Percentiles rank a stretch among this genome's conserved stretches.
These are phyloP conservation scores for Listronotus bonariensis DNA, from an alignment of 1,140 invertebrate genomes.

Conservation along the genomic window DNA sequence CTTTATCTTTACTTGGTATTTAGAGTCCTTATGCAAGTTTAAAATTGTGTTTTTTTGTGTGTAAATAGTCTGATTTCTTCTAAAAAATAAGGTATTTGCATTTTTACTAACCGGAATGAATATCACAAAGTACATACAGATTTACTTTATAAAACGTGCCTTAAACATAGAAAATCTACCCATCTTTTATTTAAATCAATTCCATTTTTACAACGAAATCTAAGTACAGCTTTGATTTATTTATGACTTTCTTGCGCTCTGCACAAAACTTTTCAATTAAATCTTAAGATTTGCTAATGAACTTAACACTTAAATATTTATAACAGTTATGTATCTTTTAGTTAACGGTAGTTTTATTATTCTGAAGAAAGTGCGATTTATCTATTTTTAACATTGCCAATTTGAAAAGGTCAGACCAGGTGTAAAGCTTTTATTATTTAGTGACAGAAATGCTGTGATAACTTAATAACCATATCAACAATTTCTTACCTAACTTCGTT, in stretches of 20 bases:
- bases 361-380: no score
- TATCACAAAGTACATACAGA: no score
- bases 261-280: slow-evolving; percentile 24
- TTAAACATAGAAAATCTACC: slow-evolving; percentile 22
- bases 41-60: no score
- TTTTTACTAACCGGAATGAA: no score
- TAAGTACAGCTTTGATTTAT: slow-evolving; percentile 17
- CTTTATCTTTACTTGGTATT: no score
- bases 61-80: no score
- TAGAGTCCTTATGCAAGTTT: no score
- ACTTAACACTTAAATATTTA: slow-evolving; percentile 22
- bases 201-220: slow-evolving; percentile 24
- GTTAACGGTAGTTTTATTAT: background rate
- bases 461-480: no score
- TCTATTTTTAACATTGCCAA: no score
- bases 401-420: slow-evolving; percentile 1
- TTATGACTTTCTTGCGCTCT: slow-evolving; percentile 2
- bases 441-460: background rate
- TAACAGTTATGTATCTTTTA: slow-evolving; percentile 7
- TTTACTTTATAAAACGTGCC: slow-evolving; percentile 35
- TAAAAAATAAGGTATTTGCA: no score
- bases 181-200: slow-evolving; percentile 12
- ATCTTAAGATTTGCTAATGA: slow-evolving; percentile 13
- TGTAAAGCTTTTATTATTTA: slow-evolving; percentile 6
- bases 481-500: no score